Conservation (phyloP, 2,888 invertebrate species). For the Philhelius pedissequus region DNA sequence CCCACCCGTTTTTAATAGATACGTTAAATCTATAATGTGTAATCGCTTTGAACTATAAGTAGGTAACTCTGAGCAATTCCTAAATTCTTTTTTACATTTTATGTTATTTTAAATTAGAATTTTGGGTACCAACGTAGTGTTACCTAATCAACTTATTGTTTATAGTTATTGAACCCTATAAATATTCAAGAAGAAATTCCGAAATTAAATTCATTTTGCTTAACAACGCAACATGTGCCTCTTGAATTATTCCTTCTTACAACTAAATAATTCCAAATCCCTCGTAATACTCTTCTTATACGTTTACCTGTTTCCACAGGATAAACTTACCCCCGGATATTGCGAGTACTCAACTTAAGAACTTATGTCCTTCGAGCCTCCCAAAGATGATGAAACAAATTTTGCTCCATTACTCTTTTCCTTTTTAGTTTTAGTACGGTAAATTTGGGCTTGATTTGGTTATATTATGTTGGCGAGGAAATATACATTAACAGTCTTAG, state of each 20-base stretch:
- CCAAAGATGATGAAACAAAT: slow-evolving; percentile 15
- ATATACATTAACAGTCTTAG: slow-evolving; percentile 1
- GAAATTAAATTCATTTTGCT: neutral
- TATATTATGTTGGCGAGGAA: neutral
- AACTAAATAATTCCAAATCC: slow-evolving; percentile 7
- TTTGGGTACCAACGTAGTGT: too few species aligned
- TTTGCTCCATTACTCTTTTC: slow-evolving; percentile 7
- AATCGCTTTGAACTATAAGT: too few species aligned
- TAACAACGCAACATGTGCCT: neutral
- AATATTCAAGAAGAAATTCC: neutral
- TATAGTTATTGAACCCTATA: neutral
- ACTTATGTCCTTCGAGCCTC: neutral
- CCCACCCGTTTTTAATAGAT: too few species aligned
- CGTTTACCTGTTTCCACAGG: neutral
- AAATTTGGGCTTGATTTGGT: neutral
- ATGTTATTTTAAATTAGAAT: too few species aligned
- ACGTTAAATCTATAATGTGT: too few species aligned
- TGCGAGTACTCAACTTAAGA: slow-evolving; percentile 3
- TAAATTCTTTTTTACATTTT: too few species aligned
- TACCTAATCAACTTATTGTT: neutral
- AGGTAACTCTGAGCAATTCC: too few species aligned
- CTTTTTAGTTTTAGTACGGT: neutral
- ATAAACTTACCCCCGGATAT: slow-evolving; percentile 21
- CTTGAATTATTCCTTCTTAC: slow-evolving; percentile 1
- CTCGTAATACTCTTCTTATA: neutral